Evolutionary conservation across 2,113 vertebrate species (phyloP), one percentile per base, ranked within the genome.

Genomic region (Columbina picui): DNA sequence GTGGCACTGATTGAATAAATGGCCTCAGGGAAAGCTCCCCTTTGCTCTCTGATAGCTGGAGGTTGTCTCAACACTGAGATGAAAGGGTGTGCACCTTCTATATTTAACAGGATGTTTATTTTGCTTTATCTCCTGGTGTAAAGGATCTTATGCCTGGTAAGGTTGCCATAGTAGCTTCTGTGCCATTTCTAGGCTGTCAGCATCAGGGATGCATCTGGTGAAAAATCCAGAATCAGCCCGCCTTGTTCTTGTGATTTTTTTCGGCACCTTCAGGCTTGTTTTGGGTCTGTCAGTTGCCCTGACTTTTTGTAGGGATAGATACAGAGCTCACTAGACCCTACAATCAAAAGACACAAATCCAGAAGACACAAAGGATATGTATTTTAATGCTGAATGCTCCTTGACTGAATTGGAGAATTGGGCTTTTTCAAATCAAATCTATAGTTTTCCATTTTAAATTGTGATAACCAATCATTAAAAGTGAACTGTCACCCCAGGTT

Each of bases 51-150:
- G 27, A 14, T 18, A 60, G 25, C 23, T 74, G 47, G 38, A 86
- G n/a, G 9, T 36, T 64, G 20, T 26, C 7, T 70, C 6, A 60
- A 5, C 7, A 6, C 8, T 20, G 16, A 36, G 29, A 64, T 49
- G 41, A 29, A 34, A 83, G 41, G 30, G 10, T 78, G 52, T 70
- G 17, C 60, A 17, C 30, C 39, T 74, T 38, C 47, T 20, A 1
- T 29, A 15, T 14, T 57, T 38, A n/a, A 45, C 13, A 70, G 6
- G 7, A n/a, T 71, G 30, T 43, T 78, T 43, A 19, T 79, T 61
- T 67, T 52, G 20, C 30, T 91, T 34, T 38, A 32, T 94, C 89
- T 90, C 10, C 83, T 81, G 20, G 27, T 86, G 23, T 53, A 59
- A 59, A 80, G 23, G 27, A 65, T 64, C 61, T 83, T 65, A 55